Conservation (phyloP, 2,113 vertebrate genomes). For the Ammodytes dubius region DNA sequence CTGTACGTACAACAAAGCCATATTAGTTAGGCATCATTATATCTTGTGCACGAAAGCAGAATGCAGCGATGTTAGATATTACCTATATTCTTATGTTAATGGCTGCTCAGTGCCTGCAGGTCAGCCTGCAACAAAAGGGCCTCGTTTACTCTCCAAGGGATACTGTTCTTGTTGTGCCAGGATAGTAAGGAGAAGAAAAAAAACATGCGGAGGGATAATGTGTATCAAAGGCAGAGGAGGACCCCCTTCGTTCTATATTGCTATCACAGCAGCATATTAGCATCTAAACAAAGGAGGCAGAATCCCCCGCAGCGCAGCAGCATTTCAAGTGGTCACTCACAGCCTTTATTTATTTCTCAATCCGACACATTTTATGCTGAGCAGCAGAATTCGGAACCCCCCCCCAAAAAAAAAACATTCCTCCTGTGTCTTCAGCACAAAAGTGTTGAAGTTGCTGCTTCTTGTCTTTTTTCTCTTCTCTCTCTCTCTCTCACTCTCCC, state of each 20-base stretch:
- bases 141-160: slow-evolving; percentile 82
- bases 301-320: slow-evolving; percentile 77
- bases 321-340: slow-evolving; percentile 84
- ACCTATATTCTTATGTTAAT: slow-evolving; percentile 80
- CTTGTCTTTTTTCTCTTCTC: slow-evolving; percentile 68
- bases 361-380: slow-evolving; percentile 82
- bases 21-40: slow-evolving; percentile 68
- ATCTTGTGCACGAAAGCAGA: slow-evolving; percentile 68
- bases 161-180: slow-evolving; percentile 75
- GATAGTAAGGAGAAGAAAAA: slow-evolving; percentile 80
- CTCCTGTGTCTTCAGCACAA: slow-evolving; percentile 75
- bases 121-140: slow-evolving; percentile 80
- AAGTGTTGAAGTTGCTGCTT: slow-evolving; percentile 82
- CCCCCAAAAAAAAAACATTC: slow-evolving; percentile 32
- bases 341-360: slow-evolving; percentile 81
- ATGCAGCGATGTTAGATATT: slow-evolving; percentile 73
- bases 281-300: slow-evolving; percentile 85
- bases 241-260: slow-evolving; percentile 78
- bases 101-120: slow-evolving; percentile 76
- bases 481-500: background rate
- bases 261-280: slow-evolving; percentile 85
- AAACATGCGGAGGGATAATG: slow-evolving; percentile 75
- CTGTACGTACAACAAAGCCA: slow-evolving; percentile 47
- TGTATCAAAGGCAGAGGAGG: slow-evolving; percentile 82
- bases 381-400: slow-evolving; percentile 60